These are phyloP conservation scores for Xiphorhynchus erythropygius DNA, from an alignment of 2,797 vertebrate genomes.

Conservation along the genomic window DNA sequence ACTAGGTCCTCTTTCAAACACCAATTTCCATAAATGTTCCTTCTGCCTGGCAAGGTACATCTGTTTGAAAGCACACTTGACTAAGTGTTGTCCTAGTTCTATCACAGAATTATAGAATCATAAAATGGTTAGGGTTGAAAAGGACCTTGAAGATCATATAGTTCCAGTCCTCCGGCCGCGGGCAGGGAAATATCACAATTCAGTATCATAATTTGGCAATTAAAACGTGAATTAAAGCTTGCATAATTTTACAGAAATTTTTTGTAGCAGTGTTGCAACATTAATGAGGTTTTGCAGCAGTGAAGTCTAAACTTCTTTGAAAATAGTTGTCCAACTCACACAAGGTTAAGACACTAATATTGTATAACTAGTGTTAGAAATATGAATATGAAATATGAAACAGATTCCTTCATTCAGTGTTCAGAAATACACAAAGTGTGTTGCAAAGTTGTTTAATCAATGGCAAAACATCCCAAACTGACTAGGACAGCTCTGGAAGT, in stretches of 20 bases:
- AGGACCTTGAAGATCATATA: not conserved
- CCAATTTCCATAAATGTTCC: slow-evolving; percentile 24
- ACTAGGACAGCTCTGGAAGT: not conserved
- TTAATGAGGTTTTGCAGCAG: not conserved
- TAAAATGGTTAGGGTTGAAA: not conserved
- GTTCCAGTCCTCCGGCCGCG: not conserved
- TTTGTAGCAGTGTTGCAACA: not conserved
- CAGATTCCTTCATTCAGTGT: not conserved
- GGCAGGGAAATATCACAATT: not conserved
- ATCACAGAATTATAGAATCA: not conserved
- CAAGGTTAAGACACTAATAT: not conserved
- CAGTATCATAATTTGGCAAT: not conserved
- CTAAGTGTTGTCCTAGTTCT: slow-evolving; percentile 27
- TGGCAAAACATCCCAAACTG: not conserved
- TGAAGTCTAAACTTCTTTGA: not conserved
- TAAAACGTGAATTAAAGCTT: not conserved
- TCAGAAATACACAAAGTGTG: not conserved
- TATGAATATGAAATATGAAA: not conserved
- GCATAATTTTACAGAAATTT: not conserved
- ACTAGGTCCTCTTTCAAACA: not conserved
- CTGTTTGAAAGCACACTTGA: slow-evolving; percentile 25
- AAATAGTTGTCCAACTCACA: not conserved
- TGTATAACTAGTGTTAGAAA: not conserved
- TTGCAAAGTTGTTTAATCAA: not conserved
- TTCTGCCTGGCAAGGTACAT: slow-evolving; percentile 38